Evolutionary conservation across 2,888 invertebrate genomes (phyloP).

Genomic region (Tryphoninae sp.): DNA sequence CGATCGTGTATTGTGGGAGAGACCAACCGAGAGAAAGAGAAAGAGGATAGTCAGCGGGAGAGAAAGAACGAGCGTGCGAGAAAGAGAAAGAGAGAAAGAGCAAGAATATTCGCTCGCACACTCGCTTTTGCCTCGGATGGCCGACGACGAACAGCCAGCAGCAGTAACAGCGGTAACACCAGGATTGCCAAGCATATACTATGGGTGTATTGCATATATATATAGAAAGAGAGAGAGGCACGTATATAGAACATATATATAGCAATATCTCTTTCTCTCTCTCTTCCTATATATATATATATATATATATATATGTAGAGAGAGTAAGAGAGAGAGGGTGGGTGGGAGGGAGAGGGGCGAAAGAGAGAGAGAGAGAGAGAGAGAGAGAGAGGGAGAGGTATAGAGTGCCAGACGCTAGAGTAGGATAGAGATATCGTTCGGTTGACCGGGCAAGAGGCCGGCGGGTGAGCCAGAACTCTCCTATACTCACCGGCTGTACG

Average conservation of each 20-base stretch:
- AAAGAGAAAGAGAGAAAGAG: conserved; percentile 6
- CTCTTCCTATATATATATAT: too few relatives aligned
- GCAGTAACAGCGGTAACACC: conserved; percentile 42
- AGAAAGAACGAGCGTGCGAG: not conserved
- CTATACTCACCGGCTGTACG: conserved; percentile 10
- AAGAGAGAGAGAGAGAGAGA: not conserved
- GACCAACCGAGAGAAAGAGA: conserved; percentile 13
- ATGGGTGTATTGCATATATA: not conserved
- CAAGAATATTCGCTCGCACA: conserved; percentile 39
- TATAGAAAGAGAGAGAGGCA: not conserved
- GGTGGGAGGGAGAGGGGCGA: not conserved
- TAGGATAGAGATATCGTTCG: conserved; percentile 58
- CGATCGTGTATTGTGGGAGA: not conserved
- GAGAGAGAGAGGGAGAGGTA: not conserved
- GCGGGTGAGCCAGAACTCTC: conserved; percentile 37
- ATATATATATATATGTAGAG: too few relatives aligned
- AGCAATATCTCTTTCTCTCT: too few relatives aligned
- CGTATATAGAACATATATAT: not conserved
- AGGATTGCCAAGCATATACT: conserved; percentile 36
- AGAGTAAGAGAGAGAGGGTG: too few relatives aligned
- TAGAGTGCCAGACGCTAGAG: conserved; percentile 12
- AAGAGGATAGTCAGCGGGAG: not conserved
- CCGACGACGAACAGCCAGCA: conserved; percentile 38
- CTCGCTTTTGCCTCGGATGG: conserved; percentile 44
- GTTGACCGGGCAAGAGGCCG: conserved; percentile 60